phyloP scores from a whole-genome alignment of 1,140 invertebrate species.

The Pararge aegeria region DNA sequence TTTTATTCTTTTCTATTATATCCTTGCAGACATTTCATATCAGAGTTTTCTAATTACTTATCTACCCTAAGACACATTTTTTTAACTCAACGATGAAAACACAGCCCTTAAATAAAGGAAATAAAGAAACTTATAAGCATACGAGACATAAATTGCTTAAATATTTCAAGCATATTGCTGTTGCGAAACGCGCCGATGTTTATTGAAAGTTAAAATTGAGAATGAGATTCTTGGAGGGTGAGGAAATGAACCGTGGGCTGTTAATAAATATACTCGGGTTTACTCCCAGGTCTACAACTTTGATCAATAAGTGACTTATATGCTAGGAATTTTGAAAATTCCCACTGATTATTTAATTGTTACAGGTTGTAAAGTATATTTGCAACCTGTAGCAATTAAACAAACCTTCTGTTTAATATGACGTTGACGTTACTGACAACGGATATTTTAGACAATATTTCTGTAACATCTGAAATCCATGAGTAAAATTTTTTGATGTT shows the following conservation, averaged over 20 bases:
- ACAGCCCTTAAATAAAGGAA: slow-evolving; percentile 3
- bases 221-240: slow-evolving; percentile 7
- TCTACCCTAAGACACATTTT: slow-evolving; percentile 30
- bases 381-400: no score
- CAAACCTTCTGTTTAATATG: no score
- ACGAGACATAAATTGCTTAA: slow-evolving; percentile 57
- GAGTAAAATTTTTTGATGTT: no score
- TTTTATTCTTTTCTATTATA: slow-evolving; percentile 35
- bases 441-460: no score
- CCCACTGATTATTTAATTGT: no score
- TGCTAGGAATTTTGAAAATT: background rate
- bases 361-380: no score
- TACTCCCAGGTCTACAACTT: background rate
- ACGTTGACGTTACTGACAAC: no score
- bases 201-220: slow-evolving; percentile 68
- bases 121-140: slow-evolving; percentile 18
- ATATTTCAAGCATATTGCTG: slow-evolving; percentile 60
- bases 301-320: no score
- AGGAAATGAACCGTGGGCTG: slow-evolving; percentile 2
- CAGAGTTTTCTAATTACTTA: slow-evolving; percentile 45
- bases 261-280: background rate
- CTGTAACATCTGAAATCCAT: no score
- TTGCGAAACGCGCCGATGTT: slow-evolving; percentile 56
- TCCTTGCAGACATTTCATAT: slow-evolving; percentile 35
- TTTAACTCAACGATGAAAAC: slow-evolving; percentile 21